A percentile compares a stretch with the other conserved stretches of the same genome.
Conservation (phyloP, 1,140 invertebrate genomes). For the Drosophila malerkotliana region DNA sequence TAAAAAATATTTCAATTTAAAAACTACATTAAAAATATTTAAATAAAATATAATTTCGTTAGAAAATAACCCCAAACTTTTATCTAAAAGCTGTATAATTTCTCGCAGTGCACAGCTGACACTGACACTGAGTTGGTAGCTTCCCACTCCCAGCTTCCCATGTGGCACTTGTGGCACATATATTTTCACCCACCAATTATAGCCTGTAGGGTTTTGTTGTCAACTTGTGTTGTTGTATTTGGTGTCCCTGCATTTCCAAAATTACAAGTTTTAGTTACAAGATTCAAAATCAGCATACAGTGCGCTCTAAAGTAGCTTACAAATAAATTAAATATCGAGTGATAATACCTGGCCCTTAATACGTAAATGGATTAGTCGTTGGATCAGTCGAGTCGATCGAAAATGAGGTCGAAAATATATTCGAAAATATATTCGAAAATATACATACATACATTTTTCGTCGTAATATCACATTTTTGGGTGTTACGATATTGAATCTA, state of each 20-base stretch:
- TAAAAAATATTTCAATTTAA: too few species aligned
- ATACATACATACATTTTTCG: too few species aligned
- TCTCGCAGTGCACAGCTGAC: conserved; percentile 11
- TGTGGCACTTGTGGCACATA: conserved; percentile 63
- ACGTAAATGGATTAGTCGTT: neutral
- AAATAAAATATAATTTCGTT: too few species aligned
- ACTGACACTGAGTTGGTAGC: conserved; percentile 18
- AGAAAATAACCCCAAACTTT: too few species aligned
- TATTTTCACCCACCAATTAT: conserved; percentile 69
- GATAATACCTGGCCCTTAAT: conserved; percentile 2
- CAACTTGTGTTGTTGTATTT: conserved; percentile 8
- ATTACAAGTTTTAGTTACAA: neutral
- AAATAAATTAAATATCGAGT: neutral
- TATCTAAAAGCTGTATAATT: neutral
- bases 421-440: too few species aligned
- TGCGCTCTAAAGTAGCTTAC: conserved; percentile 7
- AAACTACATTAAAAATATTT: too few species aligned
- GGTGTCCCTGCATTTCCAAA: conserved; percentile 24
- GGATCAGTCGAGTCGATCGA: neutral
- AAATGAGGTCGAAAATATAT: neutral
- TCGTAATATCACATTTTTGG: neutral
- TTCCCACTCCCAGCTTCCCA: conserved; percentile 4
- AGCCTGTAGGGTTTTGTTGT: conserved; percentile 11
- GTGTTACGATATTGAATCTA: neutral
- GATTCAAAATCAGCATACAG: conserved; percentile 5